Percentiles rank a stretch among this genome's conserved stretches.
Evolutionary conservation across 2,888 invertebrate species (phyloP).

Genomic region (Acleris sparsana): DNA sequence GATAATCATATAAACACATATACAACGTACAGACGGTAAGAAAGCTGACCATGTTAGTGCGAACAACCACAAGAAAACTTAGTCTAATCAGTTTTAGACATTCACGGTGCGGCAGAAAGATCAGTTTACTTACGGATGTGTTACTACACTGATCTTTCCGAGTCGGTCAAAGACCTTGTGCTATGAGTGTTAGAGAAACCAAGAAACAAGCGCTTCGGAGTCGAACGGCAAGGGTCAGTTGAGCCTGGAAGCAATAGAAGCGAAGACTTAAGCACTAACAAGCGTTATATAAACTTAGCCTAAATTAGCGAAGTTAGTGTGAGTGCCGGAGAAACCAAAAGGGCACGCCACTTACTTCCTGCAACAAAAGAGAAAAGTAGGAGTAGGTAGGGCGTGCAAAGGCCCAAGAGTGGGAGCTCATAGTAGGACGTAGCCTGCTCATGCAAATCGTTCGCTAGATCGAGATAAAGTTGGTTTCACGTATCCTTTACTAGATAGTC

Average conservation of each 20-base stretch:
- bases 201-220: conserved; percentile 56
- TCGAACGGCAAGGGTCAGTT: conserved; percentile 56
- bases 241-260: conserved; percentile 73
- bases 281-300: conserved; percentile 77
- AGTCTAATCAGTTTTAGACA: conserved; percentile 31
- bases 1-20: conserved; percentile 41
- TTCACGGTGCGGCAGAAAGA: conserved; percentile 50
- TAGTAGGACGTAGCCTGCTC: conserved; percentile 59
- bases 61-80: conserved; percentile 41
- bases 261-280: conserved; percentile 68
- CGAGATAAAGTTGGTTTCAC: conserved; percentile 30
- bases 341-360: conserved; percentile 84
- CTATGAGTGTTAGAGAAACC: conserved; percentile 54
- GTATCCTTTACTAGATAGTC: conserved; percentile 47
- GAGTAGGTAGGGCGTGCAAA: conserved; percentile 77
- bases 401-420: conserved; percentile 63
- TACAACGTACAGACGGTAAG: conserved; percentile 52
- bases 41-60: conserved; percentile 60
- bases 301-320: conserved; percentile 74
- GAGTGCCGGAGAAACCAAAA: conserved; percentile 79
- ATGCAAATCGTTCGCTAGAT: conserved; percentile 55
- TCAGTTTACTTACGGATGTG: conserved; percentile 56
- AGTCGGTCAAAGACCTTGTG: conserved; percentile 44
- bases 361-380: conserved; percentile 80
- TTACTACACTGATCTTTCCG: conserved; percentile 52